Percentiles rank a stretch among this genome's conserved stretches.
Conservation (phyloP, 2,797 vertebrate genomes). For the Sebastes iracundus region DNA sequence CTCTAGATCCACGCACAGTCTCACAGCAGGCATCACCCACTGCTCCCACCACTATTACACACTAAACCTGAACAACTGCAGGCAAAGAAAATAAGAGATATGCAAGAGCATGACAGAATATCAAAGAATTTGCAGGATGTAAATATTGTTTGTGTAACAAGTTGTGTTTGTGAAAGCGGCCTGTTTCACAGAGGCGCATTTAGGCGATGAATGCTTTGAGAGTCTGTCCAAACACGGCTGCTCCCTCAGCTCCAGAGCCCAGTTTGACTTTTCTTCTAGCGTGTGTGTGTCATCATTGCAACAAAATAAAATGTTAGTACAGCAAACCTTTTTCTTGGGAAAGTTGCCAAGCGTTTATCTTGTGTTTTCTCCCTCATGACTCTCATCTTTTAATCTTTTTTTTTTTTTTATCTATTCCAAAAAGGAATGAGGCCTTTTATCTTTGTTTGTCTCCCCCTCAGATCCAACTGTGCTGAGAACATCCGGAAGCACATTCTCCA, state of each 20-base stretch:
- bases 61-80: conserved; percentile 2
- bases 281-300: conserved; percentile 7
- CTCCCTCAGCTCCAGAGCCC: conserved; percentile 34
- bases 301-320: conserved; percentile 45
- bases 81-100: conserved; percentile 13
- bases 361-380: conserved; percentile 38
- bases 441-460: conserved; percentile 63
- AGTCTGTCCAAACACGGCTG: conserved; percentile 53
- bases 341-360: conserved; percentile 48
- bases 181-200: conserved; percentile 23
- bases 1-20: background rate
- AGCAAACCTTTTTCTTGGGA: conserved; percentile 47
- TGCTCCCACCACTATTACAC: background rate
- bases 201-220: conserved; percentile 30
- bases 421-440: conserved; percentile 32
- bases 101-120: conserved; percentile 4
- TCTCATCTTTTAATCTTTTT: conserved; percentile 38
- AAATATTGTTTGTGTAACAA: conserved; percentile 29
- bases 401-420: conserved; percentile 15
- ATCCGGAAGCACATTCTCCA: conserved; percentile 99
- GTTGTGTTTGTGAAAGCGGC: conserved; percentile 13
- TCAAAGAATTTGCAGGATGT: conserved; percentile 34
- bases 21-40: background rate
- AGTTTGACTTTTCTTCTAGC: background rate
- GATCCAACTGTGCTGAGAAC: conserved; percentile 99